Conservation (phyloP, 2,113 vertebrate genomes). For the Rhinolophus ferrumequinum region DNA sequence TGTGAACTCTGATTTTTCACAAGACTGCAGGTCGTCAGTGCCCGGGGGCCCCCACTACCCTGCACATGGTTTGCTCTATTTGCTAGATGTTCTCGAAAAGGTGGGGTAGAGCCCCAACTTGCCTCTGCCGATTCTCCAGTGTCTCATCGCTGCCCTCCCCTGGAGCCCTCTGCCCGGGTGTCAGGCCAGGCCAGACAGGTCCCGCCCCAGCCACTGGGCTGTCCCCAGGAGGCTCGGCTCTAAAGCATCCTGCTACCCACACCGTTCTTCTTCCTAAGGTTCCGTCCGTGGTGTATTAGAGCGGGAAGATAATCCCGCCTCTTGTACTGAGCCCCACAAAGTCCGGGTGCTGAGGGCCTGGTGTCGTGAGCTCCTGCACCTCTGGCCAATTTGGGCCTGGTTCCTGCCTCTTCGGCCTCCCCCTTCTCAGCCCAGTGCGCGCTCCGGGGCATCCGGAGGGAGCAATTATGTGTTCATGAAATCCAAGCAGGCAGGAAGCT, state of each 20-base stretch:
- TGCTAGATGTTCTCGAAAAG: fast-evolving
- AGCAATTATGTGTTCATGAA: fast-evolving
- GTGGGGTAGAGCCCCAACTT: fast-evolving
- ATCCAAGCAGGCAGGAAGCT: constrained; percentile 24
- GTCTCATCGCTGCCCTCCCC: not conserved
- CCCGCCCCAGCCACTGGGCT: not conserved
- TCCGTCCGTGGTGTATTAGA: not conserved
- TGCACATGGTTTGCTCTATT: fast-evolving
- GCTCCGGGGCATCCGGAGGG: fast-evolving
- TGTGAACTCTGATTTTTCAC: fast-evolving
- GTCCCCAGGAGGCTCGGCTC: not conserved
- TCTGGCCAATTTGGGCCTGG: fast-evolving
- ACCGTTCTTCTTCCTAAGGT: not conserved
- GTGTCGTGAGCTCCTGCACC: fast-evolving
- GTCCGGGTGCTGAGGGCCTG: not conserved
- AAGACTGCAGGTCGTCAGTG: too few relatives aligned
- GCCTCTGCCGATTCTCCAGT: fast-evolving
- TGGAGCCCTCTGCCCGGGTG: fast-evolving
- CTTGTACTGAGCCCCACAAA: fast-evolving
- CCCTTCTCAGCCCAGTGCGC: not conserved
- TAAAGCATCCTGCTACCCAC: not conserved
- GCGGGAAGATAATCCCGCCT: not conserved
- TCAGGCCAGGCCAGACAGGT: not conserved
- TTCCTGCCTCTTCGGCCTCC: fast-evolving
- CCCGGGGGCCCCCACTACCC: fast-evolving